These are phyloP conservation scores for Thereva nobilitata DNA, from an alignment of 2,888 invertebrate genomes.

Conservation along the genomic window DNA sequence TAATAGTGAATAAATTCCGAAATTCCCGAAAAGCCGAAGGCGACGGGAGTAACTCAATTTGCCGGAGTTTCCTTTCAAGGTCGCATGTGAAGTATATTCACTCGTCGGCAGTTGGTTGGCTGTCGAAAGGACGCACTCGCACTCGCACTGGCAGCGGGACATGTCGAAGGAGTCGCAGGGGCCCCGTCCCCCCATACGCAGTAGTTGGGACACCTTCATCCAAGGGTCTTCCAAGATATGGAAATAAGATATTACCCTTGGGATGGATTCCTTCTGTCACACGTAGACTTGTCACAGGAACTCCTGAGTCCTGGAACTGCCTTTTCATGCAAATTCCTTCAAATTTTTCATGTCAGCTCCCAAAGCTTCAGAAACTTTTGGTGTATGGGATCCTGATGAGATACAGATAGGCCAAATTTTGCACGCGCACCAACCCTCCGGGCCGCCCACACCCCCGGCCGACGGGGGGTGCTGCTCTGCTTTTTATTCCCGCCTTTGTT, in stretches of 20 bases:
- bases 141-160: too few species aligned
- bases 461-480: neutral
- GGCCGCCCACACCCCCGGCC: neutral
- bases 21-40: too few species aligned
- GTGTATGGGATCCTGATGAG: conserved; percentile 17
- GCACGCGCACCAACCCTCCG: conserved; percentile 7
- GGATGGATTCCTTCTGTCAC: conserved; percentile 26
- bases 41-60: too few species aligned
- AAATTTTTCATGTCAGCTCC: conserved; percentile 32
- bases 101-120: too few species aligned
- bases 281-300: conserved; percentile 28
- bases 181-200: too few species aligned
- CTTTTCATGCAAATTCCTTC: conserved; percentile 31
- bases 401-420: conserved; percentile 21
- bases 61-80: too few species aligned
- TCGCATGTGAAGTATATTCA: too few species aligned
- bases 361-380: conserved; percentile 24
- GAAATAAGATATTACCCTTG: conserved; percentile 31
- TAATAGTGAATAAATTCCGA: too few species aligned
- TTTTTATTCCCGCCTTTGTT: neutral
- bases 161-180: too few species aligned
- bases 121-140: too few species aligned
- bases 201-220: too few species aligned
- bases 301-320: conserved; percentile 3
- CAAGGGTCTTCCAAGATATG: conserved; percentile 3